These are phyloP conservation scores for Eupleurogrammus muticus DNA, from an alignment of 2,797 vertebrate genomes.

Conservation along the genomic window DNA sequence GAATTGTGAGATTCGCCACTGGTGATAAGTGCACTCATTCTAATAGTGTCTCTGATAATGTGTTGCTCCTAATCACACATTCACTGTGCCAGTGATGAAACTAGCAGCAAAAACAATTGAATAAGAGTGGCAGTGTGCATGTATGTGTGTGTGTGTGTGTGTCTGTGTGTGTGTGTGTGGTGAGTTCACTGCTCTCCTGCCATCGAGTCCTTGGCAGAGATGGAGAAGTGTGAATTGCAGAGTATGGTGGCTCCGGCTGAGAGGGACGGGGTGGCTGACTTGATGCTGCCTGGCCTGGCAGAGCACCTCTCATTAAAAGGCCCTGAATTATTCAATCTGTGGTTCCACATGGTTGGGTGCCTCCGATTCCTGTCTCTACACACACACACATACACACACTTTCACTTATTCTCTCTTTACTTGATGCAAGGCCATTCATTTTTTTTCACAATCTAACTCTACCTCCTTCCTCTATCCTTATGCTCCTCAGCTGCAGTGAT, in stretches of 20 bases:
- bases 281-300: conserved; percentile 63
- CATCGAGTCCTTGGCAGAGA: conserved; percentile 46
- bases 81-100: conserved; percentile 37
- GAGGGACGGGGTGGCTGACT: conserved; percentile 60
- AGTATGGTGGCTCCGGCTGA: conserved; percentile 64
- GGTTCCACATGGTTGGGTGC: conserved; percentile 62
- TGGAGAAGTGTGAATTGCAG: conserved; percentile 52
- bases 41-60: conserved; percentile 63
- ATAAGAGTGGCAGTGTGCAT: conserved; percentile 14
- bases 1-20: conserved; percentile 63
- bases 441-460: conserved; percentile 62
- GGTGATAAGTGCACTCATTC: conserved; percentile 58
- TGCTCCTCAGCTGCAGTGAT: too few relatives aligned
- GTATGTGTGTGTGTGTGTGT: background rate
- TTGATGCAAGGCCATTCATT: conserved; percentile 53
- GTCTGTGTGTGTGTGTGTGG: conserved; percentile 16
- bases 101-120: conserved; percentile 39
- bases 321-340: conserved; percentile 77
- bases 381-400: conserved; percentile 13
- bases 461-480: conserved; percentile 24
- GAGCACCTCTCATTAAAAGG: conserved; percentile 69
- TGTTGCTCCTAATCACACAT: conserved; percentile 66
- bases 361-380: conserved; percentile 38
- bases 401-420: conserved; percentile 22
- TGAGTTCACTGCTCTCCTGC: conserved; percentile 38